These are phyloP conservation scores for Tetranychus piercei DNA, from an alignment of 2,888 invertebrate genomes.

Conservation along the genomic window DNA sequence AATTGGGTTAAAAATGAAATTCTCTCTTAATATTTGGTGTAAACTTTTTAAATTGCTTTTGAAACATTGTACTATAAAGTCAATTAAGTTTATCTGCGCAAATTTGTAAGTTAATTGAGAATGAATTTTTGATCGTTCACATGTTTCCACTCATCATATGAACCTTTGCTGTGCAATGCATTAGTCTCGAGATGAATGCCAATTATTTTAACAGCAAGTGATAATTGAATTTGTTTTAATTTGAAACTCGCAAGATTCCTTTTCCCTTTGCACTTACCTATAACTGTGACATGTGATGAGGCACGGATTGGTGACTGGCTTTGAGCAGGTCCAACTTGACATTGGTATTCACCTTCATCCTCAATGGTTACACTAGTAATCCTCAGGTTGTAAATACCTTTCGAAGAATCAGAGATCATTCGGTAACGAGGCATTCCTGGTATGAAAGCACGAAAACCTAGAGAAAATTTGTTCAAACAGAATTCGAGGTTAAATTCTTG, in stretches of 20 bases:
- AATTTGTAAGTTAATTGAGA: no score
- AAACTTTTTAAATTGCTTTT: not conserved
- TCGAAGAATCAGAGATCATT: conserved; percentile 30
- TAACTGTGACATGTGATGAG: conserved; percentile 24
- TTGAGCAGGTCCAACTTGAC: conserved; percentile 25
- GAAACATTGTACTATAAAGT: not conserved
- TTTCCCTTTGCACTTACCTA: conserved; percentile 22
- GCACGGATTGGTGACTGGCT: conserved; percentile 25
- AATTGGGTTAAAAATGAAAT: not conserved
- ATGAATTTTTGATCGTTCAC: no score
- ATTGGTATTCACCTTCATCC: conserved; percentile 28
- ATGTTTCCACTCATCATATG: no score
- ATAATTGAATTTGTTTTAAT: not conserved
- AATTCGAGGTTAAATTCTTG: not conserved
- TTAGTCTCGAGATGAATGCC: no score
- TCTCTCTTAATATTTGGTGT: conserved; percentile 5
- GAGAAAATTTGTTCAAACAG: not conserved
- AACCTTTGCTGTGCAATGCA: no score
- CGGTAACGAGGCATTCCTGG: conserved; percentile 33
- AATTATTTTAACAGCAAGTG: not conserved
- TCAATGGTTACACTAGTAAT: conserved; percentile 26
- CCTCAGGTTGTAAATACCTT: conserved; percentile 26
- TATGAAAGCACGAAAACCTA: conserved; percentile 33
- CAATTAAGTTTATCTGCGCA: no score
- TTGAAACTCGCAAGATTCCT: not conserved